Percentiles rank a stretch among this genome's conserved stretches.
These are phyloP conservation scores for Uropsilus gracilis DNA, from an alignment of 2,113 vertebrate genomes.

Conservation along the genomic window DNA sequence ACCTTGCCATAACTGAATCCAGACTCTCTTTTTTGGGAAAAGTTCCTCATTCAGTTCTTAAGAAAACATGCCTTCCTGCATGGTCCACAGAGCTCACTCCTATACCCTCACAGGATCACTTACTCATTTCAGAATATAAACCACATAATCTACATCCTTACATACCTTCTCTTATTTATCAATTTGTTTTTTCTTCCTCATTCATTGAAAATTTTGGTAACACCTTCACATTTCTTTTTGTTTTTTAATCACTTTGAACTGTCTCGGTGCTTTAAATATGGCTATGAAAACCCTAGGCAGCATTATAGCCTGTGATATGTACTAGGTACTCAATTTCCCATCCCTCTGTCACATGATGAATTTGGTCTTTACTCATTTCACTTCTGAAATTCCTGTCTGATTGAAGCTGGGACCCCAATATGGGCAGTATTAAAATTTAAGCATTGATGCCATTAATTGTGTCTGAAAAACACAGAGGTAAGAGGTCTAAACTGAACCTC, in stretches of 20 bases:
- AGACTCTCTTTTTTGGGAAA: background rate
- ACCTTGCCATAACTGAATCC: background rate
- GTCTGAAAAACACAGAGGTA: no score
- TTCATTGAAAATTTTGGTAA: background rate
- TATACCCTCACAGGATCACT: background rate
- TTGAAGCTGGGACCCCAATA: no score
- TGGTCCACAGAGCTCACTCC: background rate
- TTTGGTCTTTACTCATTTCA: background rate
- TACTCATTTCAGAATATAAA: background rate
- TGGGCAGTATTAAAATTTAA: no score
- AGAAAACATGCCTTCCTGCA: fast-evolving
- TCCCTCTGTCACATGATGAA: background rate
- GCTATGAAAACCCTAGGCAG: background rate
- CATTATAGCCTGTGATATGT: background rate
- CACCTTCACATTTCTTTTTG: background rate
- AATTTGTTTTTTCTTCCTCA: background rate
- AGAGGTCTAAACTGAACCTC: no score
- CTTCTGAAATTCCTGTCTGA: background rate
- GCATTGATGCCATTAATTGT: no score
- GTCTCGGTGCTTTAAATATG: background rate
- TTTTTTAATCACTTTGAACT: background rate
- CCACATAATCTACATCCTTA: background rate
- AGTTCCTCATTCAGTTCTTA: background rate
- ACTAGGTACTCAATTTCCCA: background rate
- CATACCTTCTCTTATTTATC: background rate